Base-by-base conservation (phyloP, 2,888 invertebrate species). In the Pyrrhosoma nymphula region DNA sequence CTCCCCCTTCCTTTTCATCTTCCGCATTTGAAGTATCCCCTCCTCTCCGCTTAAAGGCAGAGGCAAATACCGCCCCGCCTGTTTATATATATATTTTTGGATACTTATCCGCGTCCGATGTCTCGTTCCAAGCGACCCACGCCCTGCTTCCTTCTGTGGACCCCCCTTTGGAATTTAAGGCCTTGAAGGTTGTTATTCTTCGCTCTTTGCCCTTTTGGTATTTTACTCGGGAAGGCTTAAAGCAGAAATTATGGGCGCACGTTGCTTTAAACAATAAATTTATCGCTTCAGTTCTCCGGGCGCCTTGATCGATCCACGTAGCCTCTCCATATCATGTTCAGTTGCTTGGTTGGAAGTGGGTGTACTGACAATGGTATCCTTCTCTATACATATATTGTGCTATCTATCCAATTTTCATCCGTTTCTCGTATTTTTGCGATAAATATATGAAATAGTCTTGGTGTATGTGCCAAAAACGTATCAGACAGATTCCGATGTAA, bases 61-160 rank as follows among this genome's bases (percentile, higher is more conserved):
- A 20, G 60, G 82, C 82, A 35, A 82, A 82, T 82, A 82, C 82
- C 82, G 82, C 30, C 35, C 82, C 60, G 60, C 12, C 18, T 14
- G 20, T 20, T 1, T 60, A 14, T 60, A 69, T 35, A 82, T 82
- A 35, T 82, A 35, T 82, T 82, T 82, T 82, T 82, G 12, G 26
- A 82, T 35, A 82, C 82, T 82, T 35, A 82, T 82, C 26, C 30
- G 2, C 75, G 30, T 93, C 93, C 75, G 93, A 93, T 93, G 69
- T 93, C 55, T 56, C 55, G 35, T 56, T 89, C 55, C 89, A 47
- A 47, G 8, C 47, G 47, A 4, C 47, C 47, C 47, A 47, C 26
- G n/a, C 55, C 69, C 47, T 47, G n/a, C 82, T 82, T 82, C 30
- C 39, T 93, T n/a, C 35, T 35, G 30, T 63, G n/a, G n/a, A 75